Evolutionary conservation across 2,797 vertebrate genomes (phyloP), one percentile per base, ranked within the genome.

Genomic region (Cuniculus paca): DNA sequence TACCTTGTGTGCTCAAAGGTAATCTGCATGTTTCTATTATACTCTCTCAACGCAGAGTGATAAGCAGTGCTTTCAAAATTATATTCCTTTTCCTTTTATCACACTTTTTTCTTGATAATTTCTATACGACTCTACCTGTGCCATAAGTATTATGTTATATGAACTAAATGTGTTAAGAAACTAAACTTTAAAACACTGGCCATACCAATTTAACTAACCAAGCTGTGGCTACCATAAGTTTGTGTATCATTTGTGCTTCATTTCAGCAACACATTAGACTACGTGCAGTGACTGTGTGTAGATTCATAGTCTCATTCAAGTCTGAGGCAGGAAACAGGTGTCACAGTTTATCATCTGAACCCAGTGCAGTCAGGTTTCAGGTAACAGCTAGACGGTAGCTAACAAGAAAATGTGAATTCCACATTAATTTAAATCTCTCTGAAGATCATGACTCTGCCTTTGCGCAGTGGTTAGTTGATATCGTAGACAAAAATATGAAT

Each of bases 261-360:
- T 88, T 97, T 96, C 50, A 48, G 28, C 95, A 96, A 93, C 96
- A 96, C 96, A 94, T 94, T 92, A 95, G 90, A 92, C 88, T 96
- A 92, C 19, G 60, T 79, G 89, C 85, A 45, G 19, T 77, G 96
- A 7, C 28, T 60, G 80, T 79, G 22, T 94, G 97, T 95, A 83
- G 81, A 94, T 97, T 96, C 88, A 39, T 93, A 13, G 34, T 93
- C 74, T 96, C 78, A 63, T 94, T 97, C 96, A 78, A 79, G 61
- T 84, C 96, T 96, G 93, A 96, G n/a, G 45, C 98, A 97, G 79
- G 94, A 88, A 98, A 95, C 39, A 97, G 96, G 84, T 94, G 89
- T 96, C 90, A 65, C 87, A 91, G 97, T 96, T 84, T 96, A 94
- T 97, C 65, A 54, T 34, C 92, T 85, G 52, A 94, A n/a, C 60